phyloP scores from a whole-genome alignment of 2,113 vertebrate species.

The Centrocercus urophasianus region DNA sequence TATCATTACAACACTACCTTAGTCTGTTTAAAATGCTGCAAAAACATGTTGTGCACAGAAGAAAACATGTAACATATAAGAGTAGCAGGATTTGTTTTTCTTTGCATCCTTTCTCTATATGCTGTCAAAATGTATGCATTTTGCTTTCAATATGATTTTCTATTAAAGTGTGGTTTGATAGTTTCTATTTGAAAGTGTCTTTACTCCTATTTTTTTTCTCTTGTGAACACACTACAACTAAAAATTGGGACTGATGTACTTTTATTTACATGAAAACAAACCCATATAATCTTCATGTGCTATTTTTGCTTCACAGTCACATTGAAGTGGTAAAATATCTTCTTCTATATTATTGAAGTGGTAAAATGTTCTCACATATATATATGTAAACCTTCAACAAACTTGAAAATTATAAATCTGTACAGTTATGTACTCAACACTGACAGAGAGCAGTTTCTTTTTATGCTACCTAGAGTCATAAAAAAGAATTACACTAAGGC shows the following conservation, averaged over 20 bases:
- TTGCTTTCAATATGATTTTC: background rate
- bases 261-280: background rate
- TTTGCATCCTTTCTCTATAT: background rate
- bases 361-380: background rate
- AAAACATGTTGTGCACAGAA: fast-evolving
- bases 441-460: background rate
- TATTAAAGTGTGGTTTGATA: background rate
- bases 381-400: background rate
- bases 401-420: background rate
- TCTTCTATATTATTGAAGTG: background rate
- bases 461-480: background rate
- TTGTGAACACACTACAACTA: background rate
- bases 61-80: background rate
- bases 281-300: fast-evolving
- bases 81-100: background rate
- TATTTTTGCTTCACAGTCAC: background rate
- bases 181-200: background rate
- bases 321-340: background rate
- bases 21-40: background rate
- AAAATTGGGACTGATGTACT: background rate
- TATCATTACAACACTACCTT: background rate
- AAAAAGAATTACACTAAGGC: background rate
- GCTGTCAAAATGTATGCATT: background rate
- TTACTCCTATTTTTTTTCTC: background rate
- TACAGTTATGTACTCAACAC: background rate